A percentile compares a stretch with the other conserved stretches of the same genome.
Conservation (phyloP, 2,888 invertebrate species). For the Hyposoter didymator region DNA sequence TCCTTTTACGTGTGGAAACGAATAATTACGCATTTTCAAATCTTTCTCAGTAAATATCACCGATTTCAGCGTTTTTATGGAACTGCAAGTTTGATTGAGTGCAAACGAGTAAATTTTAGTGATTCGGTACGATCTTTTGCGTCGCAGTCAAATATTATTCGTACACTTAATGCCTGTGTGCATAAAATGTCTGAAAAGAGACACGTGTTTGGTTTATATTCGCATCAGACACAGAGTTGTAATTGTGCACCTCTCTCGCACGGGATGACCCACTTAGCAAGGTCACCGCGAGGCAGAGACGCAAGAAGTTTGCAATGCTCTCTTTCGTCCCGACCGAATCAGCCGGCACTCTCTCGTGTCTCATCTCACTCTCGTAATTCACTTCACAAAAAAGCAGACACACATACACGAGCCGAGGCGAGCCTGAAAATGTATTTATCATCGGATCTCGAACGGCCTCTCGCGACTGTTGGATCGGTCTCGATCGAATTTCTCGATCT, state of each 20-base stretch:
- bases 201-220: constrained; percentile 43
- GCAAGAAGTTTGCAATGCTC: constrained; percentile 36
- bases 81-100: no score
- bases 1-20: no score
- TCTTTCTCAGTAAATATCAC: no score
- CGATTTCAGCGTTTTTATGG: no score
- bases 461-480: constrained; percentile 19
- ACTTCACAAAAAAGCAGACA: constrained; percentile 8
- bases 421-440: constrained; percentile 30
- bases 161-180: background rate
- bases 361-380: constrained; percentile 44
- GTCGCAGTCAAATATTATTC: background rate
- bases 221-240: constrained; percentile 33
- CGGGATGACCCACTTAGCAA: constrained; percentile 76
- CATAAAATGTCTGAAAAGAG: background rate
- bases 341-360: constrained; percentile 49
- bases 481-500: constrained; percentile 43
- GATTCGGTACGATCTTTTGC: background rate
- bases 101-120: background rate
- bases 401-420: background rate
- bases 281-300: constrained; percentile 68
- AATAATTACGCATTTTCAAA: no score
- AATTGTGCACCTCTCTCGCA: constrained; percentile 54
- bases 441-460: constrained; percentile 8
- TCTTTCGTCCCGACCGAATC: constrained; percentile 22